Evolutionary conservation across 2,797 vertebrate species (phyloP).

Genomic region (Gallinago solitaria): DNA sequence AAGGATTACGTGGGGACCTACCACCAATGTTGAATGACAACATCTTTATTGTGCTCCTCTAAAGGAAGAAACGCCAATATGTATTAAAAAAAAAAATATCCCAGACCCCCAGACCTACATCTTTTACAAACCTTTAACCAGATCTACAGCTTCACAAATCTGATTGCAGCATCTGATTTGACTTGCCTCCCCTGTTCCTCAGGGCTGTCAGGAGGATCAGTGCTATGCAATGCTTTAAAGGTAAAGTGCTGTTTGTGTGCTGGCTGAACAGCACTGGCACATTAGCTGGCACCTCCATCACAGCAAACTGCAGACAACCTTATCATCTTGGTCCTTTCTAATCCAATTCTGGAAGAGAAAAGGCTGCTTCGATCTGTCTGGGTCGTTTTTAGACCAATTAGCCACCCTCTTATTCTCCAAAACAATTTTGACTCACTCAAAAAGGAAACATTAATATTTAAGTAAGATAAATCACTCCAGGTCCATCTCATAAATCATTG

Average conservation of each 20-base stretch:
- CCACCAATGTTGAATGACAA: accelerated
- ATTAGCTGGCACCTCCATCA: not conserved
- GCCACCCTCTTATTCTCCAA: not conserved
- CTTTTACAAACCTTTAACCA: not conserved
- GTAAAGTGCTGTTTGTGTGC: not conserved
- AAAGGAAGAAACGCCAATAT: not conserved
- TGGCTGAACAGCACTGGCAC: not conserved
- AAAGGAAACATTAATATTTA: slow-evolving; percentile 22
- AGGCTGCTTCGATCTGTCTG: not conserved
- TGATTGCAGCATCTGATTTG: not conserved
- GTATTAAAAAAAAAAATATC: not conserved
- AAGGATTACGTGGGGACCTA: not conserved
- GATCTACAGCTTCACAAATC: not conserved
- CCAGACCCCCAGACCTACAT: not conserved
- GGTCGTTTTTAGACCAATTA: not conserved
- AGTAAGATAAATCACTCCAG: slow-evolving; percentile 26
- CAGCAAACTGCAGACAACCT: not conserved
- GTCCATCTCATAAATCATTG: not conserved
- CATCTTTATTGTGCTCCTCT: not conserved
- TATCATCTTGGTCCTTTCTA: not conserved
- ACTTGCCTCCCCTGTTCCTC: not conserved
- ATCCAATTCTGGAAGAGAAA: not conserved
- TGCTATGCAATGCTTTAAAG: not conserved
- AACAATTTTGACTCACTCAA: not conserved
- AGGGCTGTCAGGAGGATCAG: not conserved